Base-by-base conservation (phyloP, 2,113 vertebrate species). In the Panthera leo region DNA sequence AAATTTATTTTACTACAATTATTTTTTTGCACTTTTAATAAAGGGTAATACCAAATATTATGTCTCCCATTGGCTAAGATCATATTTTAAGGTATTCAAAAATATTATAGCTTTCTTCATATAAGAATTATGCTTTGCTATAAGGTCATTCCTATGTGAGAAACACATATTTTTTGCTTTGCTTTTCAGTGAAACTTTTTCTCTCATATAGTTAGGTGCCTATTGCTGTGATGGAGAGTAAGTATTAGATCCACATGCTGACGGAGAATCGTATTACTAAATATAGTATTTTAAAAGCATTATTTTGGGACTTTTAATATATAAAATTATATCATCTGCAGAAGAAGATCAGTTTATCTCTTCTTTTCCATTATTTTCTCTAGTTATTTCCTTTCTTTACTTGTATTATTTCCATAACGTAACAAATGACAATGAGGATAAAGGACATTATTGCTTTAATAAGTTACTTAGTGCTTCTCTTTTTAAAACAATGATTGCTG, bases 401-500 rank as follows among this genome's bases (percentile, higher is more conserved):
- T 8, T 65, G 18, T 51, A 80, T 10, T 1, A 58, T 8, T 89
- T 11, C 42, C 42, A 87, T 68, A 45, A 51, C 29, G 3, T 21
- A n/a, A n/a, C 29, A 51, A 92, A 29, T 70, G 89, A 51, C 39
- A 87, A 55, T 67, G 29, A 71, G 78, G 45, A 63, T 73, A 61
- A 92, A 71, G 7, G 16, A 14, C 5, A 83, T 78, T 31, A 39
- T 70, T 78, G 6, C 31, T 89, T 85, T 92, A 91, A 91, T 85
- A 80, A 93, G 91, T 95, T 89, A 95, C 87, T 85, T 86, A 87
- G 7, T 79, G 29, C 2, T 63, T 95, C 25, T 94, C 61, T 84
- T 75, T 86, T 89, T 39, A 95, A 96, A 75, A 85, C 70, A 70
- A 82, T 84, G 94, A 82, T 92, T 82, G 31, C 61, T 83, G 19